Evolutionary conservation across 2,113 vertebrate genomes (phyloP).

Genomic region (Dasyprocta punctata): DNA sequence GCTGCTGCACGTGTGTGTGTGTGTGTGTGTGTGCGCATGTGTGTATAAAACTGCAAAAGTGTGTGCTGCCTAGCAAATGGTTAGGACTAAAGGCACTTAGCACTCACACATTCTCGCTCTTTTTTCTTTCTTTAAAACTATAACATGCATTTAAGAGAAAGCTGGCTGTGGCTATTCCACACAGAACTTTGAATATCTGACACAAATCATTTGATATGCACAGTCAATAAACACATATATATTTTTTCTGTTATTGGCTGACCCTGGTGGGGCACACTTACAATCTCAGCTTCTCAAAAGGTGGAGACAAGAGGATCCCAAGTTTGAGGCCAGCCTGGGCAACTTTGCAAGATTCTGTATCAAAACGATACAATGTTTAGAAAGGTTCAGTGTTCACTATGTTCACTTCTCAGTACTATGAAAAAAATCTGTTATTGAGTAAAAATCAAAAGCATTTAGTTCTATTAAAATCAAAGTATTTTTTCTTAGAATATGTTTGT

Average conservation of each 20-base stretch:
- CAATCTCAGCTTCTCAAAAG: background rate
- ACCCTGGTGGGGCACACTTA: background rate
- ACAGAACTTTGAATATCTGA: background rate
- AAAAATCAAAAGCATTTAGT: constrained; percentile 5
- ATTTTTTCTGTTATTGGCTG: background rate
- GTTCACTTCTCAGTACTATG: background rate
- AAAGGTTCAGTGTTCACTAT: background rate
- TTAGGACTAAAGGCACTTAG: background rate
- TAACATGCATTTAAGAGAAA: background rate
- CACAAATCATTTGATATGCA: background rate
- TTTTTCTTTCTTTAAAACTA: background rate
- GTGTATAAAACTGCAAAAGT: background rate
- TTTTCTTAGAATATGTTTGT: constrained; percentile 13
- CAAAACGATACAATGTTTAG: background rate
- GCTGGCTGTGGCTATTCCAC: background rate
- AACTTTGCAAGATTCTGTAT: background rate
- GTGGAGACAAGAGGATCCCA: background rate
- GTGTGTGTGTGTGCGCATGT: background rate
- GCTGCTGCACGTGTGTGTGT: background rate
- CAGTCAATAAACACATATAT: background rate
- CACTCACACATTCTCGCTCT: background rate
- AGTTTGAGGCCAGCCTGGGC: background rate
- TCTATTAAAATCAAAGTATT: background rate
- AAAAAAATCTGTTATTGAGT: background rate
- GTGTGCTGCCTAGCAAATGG: background rate